Evolutionary conservation across 2,888 invertebrate species (phyloP), one percentile per base, ranked within the genome.

Genomic region (Halictus ligatus): DNA sequence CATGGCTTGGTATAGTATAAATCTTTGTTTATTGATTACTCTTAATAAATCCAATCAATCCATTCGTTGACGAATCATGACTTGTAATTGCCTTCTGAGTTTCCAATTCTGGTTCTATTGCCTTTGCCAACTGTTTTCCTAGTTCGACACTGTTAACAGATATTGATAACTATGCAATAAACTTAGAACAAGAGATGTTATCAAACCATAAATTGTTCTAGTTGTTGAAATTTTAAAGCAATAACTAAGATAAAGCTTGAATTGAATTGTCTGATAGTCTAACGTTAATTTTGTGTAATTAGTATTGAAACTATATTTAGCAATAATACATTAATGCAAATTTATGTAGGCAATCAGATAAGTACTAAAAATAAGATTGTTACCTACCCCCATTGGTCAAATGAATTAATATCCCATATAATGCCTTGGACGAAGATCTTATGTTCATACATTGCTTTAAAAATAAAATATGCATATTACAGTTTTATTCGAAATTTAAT

Each of bases 371-470:
- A 40, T 80, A 25, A 76, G 58, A 43, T 46, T 73, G 40, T 46
- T 73, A 95, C 96, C 95, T 95, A 97, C 97, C 99, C 99, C 99
- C 99, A 99, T 94, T 99, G 99, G 96, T 99, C 99, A 95, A 98
- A 99, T 0, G 99, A 99, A 95, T 99, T 99, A 94, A 99, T 99
- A 95, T 99, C 98, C 99, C 99, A 99, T 93, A 99, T 98, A 74
- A 99, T 97, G 71, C 99, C 99, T 95, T 99, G 99, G 0, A 98
- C 98, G 96, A 99, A 99, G 92, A 99, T 99, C 96, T 99, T 99
- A 95, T 99, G 99, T 95, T 99, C 99, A 95, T 99, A 99, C 96
- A 98, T 97, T 0, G 99, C 99, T 98, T 96, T 74, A 96, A 96
- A 87, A 77, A 29, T 82, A 77, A 73, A 71, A 54, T 35, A 35